Base-by-base conservation (phyloP, 2,797 vertebrate genomes). In the Hozukius guyotensis region DNA sequence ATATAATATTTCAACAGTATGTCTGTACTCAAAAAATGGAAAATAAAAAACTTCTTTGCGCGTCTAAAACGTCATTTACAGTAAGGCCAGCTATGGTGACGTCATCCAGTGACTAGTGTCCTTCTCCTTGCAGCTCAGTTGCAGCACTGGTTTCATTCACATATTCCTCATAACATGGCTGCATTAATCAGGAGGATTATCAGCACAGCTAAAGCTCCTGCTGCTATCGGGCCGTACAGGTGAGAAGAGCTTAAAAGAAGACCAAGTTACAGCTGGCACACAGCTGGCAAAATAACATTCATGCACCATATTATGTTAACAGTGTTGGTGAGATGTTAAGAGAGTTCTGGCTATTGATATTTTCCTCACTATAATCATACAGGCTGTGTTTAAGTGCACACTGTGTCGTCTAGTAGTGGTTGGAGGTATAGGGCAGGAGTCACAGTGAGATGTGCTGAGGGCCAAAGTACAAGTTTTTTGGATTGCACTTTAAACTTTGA, bases 201-300 rank as follows among this genome's bases (percentile, higher is more conserved):
- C 81, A 94, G 78, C 89, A 96, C 96, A 1, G 10, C 94, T 0
- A 96, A 95, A 65, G 97, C 96, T 14, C 97, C 97, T 0, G 93
- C 92, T 46, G 95, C 97, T 0, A 86, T 98, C 71, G 98, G 97
- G 3, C 96, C 97, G 2, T 99, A 99, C 95, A 99, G 98, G 98
- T 99, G 95, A 94, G 91, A 9, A 16, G 18, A 69, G 46, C 22
- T 10, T 12, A 0, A 42, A 5, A 42, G 38, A 42, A 42, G 14
- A 16, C 38, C 14, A 42, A 6, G 38, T 42, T 0, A 42, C 12
- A 31, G 24, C n/a, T 61, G 46, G 66, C 9, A 61, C 1, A 49
- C 0, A 5, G 65, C 67, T 24, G 25, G 6, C 1, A 3, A 14
- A 20, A 22, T 10, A 18, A 65, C 49, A 18, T 5, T 1, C 6